Evolutionary conservation across 2,113 vertebrate genomes (phyloP).

Genomic region (Tringa solitaria): DNA sequence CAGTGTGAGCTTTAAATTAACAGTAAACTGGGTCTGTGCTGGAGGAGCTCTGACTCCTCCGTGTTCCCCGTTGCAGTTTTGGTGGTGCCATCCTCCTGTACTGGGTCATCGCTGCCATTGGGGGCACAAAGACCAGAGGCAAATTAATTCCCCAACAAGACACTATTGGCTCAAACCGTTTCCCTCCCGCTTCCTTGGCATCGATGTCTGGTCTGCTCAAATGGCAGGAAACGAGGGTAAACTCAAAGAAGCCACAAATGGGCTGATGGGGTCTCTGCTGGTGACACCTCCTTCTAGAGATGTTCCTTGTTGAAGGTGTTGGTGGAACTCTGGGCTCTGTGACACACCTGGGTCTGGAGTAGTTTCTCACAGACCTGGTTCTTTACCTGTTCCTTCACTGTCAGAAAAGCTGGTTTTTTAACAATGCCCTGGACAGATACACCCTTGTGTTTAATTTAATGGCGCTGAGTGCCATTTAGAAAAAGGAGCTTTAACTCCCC

Average conservation of each 20-base stretch:
- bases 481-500: not conserved
- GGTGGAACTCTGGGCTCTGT: not conserved
- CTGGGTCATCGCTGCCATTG: not conserved
- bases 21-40: not conserved
- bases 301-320: not conserved
- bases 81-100: constrained; percentile 7
- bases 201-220: constrained; percentile 41
- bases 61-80: not conserved
- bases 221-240: constrained; percentile 37
- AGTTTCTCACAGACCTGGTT: not conserved
- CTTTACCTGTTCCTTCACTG: not conserved
- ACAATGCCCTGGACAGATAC: not conserved
- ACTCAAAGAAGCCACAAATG: constrained; percentile 26
- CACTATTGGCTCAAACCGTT: not conserved
- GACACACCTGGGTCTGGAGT: not conserved
- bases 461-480: not conserved
- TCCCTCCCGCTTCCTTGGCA: constrained; percentile 36
- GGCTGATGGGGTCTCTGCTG: constrained; percentile 47
- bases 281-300: too few species aligned
- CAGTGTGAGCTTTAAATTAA: constrained; percentile 10
- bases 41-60: constrained; percentile 8
- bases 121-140: constrained; percentile 12
- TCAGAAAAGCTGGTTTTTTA: not conserved
- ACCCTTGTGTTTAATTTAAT: not conserved
- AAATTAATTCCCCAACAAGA: constrained; percentile 37